These are phyloP conservation scores for Phallusia fumigata DNA, from an alignment of 23 tunicate species.

Conservation along the genomic window DNA sequence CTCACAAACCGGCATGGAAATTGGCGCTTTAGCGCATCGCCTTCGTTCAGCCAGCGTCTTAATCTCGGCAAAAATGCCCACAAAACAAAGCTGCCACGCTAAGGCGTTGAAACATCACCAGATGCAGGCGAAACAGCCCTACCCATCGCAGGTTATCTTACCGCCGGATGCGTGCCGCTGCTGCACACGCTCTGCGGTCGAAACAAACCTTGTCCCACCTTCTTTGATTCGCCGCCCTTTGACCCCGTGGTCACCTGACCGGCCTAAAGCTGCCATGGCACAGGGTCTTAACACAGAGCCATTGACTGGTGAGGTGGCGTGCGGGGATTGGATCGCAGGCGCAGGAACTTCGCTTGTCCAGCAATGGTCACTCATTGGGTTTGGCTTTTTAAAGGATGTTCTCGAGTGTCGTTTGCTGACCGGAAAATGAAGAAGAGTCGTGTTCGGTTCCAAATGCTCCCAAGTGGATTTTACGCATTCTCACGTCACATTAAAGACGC, in stretches of 20 bases:
- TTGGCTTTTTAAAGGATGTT: not conserved
- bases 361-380: not conserved
- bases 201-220: not conserved
- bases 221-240: not conserved
- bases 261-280: not conserved
- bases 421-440: constrained; percentile 9
- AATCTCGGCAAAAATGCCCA: not conserved
- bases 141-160: too few species aligned
- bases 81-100: constrained; percentile 8
- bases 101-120: not conserved
- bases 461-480: constrained; percentile 1
- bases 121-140: not conserved
- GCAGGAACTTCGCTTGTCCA: not conserved
- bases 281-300: not conserved
- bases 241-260: not conserved
- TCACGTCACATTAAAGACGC: constrained; percentile 7
- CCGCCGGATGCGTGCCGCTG: not conserved
- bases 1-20: not conserved
- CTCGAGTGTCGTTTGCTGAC: not conserved
- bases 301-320: not conserved
- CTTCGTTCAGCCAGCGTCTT: not conserved
- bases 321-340: not conserved
- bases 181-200: not conserved
- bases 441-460: not conserved
- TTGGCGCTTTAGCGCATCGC: not conserved